A percentile compares a stretch with the other conserved stretches of the same genome.
phyloP scores from a whole-genome alignment of 2,888 invertebrate species.

The Baronia brevicornis region DNA sequence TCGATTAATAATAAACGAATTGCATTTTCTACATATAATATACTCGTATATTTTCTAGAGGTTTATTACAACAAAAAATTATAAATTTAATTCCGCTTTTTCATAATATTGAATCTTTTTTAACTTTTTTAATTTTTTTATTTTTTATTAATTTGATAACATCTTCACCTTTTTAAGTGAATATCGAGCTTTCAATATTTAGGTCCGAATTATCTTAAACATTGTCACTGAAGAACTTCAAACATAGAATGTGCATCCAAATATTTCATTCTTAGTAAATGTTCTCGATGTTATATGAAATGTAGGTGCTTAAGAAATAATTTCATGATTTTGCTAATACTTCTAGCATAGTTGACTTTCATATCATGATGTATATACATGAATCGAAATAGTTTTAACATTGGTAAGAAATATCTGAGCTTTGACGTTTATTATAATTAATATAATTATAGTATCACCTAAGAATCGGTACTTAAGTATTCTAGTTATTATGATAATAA shows the following conservation, averaged over 20 bases:
- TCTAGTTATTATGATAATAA: conserved; percentile 50
- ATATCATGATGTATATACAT: conserved; percentile 71
- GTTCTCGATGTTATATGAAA: conserved; percentile 19
- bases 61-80: conserved; percentile 38
- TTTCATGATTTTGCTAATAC: conserved; percentile 49
- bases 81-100: conserved; percentile 10
- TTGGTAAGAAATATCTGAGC: conserved; percentile 72
- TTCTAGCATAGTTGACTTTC: conserved; percentile 44
- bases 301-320: conserved; percentile 52
- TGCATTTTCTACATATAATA: conserved; percentile 28
- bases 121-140: conserved; percentile 3
- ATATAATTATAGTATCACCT: conserved; percentile 50
- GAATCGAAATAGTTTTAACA: conserved; percentile 55
- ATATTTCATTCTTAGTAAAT: conserved; percentile 8
- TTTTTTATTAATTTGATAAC: neutral
- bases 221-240: conserved; percentile 4
- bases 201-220: conserved; percentile 1
- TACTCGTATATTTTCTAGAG: conserved; percentile 52
- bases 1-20: conserved; percentile 29
- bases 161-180: too few species aligned
- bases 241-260: conserved; percentile 6
- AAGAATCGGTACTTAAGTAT: conserved; percentile 62
- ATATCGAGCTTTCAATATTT: too few species aligned
- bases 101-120: too few species aligned
- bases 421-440: conserved; percentile 60